A percentile compares a stretch with the other conserved stretches of the same genome.
Conservation (phyloP, 1,140 invertebrate species). For the Portunus trituberculatus region DNA sequence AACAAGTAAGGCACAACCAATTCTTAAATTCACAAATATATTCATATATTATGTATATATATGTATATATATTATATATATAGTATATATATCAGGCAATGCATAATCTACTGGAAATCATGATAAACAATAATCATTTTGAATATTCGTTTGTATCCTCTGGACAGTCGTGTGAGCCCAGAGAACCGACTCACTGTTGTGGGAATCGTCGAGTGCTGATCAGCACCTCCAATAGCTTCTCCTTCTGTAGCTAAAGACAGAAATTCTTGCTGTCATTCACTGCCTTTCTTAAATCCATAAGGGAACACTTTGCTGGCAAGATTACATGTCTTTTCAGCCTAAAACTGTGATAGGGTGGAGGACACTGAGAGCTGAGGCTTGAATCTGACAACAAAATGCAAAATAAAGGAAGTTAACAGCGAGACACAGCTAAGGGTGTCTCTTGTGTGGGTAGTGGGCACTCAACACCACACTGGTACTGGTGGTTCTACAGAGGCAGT, state of each 20-base stretch:
- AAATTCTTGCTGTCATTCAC: not conserved
- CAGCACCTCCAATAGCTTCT: slow-evolving; percentile 47
- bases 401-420: too few species aligned
- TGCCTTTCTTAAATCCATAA: not conserved
- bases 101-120: slow-evolving; percentile 41
- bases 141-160: not conserved
- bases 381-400: too few species aligned
- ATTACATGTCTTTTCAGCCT: not conserved
- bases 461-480: too few species aligned
- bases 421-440: too few species aligned
- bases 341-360: not conserved
- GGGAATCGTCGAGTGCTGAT: slow-evolving; percentile 61
- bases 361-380: too few species aligned
- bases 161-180: not conserved
- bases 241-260: not conserved
- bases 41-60: not conserved
- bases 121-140: slow-evolving; percentile 42
- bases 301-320: not conserved
- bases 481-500: too few species aligned
- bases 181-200: not conserved
- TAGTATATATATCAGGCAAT: not conserved
- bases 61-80: not conserved
- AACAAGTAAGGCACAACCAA: slow-evolving; percentile 68
- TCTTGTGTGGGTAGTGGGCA: too few species aligned
- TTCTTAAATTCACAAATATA: slow-evolving; percentile 58